phyloP scores from a whole-genome alignment of 2,113 vertebrate species.

The Clarias macrocephalus region DNA sequence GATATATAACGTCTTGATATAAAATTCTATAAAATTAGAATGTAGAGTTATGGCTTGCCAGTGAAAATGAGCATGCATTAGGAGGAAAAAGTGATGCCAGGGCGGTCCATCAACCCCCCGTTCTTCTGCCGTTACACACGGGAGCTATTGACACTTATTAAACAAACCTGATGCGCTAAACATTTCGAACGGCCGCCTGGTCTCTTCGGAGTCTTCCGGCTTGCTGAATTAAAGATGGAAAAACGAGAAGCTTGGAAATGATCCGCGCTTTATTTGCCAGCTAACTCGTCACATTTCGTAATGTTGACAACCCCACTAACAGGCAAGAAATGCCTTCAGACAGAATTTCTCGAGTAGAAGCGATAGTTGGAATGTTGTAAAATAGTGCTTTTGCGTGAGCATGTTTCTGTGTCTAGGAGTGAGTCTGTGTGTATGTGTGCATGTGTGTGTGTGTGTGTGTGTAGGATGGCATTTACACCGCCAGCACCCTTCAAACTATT shows the following conservation, averaged over 20 bases:
- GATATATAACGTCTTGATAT: background rate
- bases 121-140: background rate
- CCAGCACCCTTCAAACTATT: slow-evolving; percentile 56
- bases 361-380: slow-evolving; percentile 11
- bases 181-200: background rate
- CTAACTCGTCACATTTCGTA: slow-evolving; percentile 51
- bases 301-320: slow-evolving; percentile 49
- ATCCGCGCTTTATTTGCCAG: slow-evolving; percentile 47
- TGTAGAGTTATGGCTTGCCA: background rate
- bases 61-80: background rate
- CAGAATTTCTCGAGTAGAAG: slow-evolving; percentile 56
- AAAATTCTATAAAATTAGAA: background rate
- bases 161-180: slow-evolving; percentile 2
- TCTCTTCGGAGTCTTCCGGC: slow-evolving; percentile 29
- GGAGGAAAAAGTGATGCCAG: background rate
- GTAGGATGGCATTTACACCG: slow-evolving; percentile 52
- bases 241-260: slow-evolving; percentile 40
- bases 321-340: slow-evolving; percentile 47
- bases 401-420: background rate
- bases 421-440: slow-evolving; percentile 1
- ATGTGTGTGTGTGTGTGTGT: slow-evolving; percentile 7
- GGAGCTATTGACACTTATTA: background rate
- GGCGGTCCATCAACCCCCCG: background rate
- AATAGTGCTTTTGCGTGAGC: background rate
- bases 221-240: slow-evolving; percentile 39